phyloP scores from a whole-genome alignment of 1,140 invertebrate species.

The Zeugodacus cucurbitae region DNA sequence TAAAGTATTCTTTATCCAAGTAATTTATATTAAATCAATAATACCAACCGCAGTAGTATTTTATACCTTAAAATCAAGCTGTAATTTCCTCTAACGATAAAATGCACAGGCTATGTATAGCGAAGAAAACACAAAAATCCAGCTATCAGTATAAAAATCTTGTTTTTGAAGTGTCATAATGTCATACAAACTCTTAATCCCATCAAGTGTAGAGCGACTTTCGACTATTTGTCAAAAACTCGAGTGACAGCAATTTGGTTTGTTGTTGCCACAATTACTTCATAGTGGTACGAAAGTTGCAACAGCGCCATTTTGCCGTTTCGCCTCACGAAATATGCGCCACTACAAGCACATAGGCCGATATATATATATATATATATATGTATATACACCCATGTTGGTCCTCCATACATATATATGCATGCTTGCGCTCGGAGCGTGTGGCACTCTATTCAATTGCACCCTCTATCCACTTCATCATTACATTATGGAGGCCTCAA shows the following conservation, averaged over 20 bases:
- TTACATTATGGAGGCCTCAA: background rate
- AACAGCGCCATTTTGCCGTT: background rate
- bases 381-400: background rate
- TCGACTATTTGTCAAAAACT: background rate
- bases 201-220: background rate
- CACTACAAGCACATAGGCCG: background rate
- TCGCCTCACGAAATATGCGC: background rate
- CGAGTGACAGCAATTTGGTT: background rate
- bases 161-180: background rate
- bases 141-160: background rate
- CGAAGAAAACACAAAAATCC: background rate
- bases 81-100: background rate
- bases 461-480: constrained; percentile 11
- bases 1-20: too few relatives aligned
- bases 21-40: too few relatives aligned
- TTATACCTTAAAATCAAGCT: background rate
- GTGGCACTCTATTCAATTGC: background rate
- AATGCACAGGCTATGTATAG: background rate
- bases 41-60: background rate
- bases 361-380: background rate
- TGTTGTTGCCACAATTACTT: background rate
- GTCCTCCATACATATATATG: background rate
- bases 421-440: background rate
- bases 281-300: background rate
- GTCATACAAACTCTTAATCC: background rate